Conservation (phyloP, 2,888 invertebrate genomes). For the Nephrotoma guestfalica region DNA sequence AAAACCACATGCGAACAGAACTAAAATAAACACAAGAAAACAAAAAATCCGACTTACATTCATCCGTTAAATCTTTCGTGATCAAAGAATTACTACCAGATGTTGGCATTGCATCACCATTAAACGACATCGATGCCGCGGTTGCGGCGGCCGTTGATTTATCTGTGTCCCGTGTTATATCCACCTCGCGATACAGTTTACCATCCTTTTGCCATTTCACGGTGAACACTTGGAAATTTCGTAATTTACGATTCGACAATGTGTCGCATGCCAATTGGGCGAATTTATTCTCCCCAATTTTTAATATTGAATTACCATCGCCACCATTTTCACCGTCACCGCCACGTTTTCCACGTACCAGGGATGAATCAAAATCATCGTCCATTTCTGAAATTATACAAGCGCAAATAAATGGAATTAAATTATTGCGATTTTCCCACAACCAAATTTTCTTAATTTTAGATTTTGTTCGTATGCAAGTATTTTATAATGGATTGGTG, state of each 20-base stretch:
- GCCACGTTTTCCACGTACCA: conserved; percentile 26
- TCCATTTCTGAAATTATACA: neutral
- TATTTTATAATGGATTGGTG: neutral
- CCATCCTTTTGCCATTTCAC: conserved; percentile 54
- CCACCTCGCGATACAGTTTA: conserved; percentile 33
- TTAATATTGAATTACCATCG: neutral
- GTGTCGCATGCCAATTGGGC: conserved; percentile 40
- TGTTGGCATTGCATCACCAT: conserved; percentile 13
- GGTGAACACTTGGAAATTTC: conserved; percentile 15
- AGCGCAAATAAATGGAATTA: neutral
- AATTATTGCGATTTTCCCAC: neutral
- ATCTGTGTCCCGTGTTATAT: conserved; percentile 9
- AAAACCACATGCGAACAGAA: neutral
- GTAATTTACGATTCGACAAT: conserved; percentile 24
- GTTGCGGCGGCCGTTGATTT: neutral
- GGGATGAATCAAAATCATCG: conserved; percentile 1
- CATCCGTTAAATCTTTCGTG: conserved; percentile 25
- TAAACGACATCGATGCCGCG: neutral
- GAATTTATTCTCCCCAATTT: neutral
- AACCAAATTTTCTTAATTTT: neutral
- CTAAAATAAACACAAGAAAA: neutral
- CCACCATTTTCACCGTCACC: conserved; percentile 16
- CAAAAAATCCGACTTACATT: conserved; percentile 11
- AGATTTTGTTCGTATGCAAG: neutral
- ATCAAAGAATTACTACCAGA: conserved; percentile 15